A percentile compares a stretch with the other conserved stretches of the same genome.
Evolutionary conservation across 2,888 invertebrate species (phyloP).

Genomic region (Papilio demoleus): DNA sequence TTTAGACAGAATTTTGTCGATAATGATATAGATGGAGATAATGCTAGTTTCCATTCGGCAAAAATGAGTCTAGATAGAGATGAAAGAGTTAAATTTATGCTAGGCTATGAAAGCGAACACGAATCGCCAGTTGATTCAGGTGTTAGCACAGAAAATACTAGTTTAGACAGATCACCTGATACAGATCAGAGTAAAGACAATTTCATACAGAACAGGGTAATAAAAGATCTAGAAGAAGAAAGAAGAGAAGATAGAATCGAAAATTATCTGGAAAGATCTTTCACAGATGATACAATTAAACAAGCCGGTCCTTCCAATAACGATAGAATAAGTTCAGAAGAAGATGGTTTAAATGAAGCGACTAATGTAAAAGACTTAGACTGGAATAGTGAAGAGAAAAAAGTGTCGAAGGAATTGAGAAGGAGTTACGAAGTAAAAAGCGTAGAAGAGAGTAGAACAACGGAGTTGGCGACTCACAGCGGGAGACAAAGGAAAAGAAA

Average conservation of each 20-base stretch:
- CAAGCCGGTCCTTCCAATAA: slow-evolving; percentile 70
- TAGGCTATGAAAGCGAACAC: slow-evolving; percentile 79
- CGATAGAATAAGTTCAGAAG: slow-evolving; percentile 59
- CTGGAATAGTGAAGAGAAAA: slow-evolving; percentile 57
- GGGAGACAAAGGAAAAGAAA: slow-evolving; percentile 65
- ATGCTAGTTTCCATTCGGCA: slow-evolving; percentile 69
- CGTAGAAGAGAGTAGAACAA: slow-evolving; percentile 55
- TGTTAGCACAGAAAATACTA: slow-evolving; percentile 89
- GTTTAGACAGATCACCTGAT: slow-evolving; percentile 86
- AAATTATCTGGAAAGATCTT: slow-evolving; percentile 67
- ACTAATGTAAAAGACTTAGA: slow-evolving; percentile 60
- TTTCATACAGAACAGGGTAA: slow-evolving; percentile 75
- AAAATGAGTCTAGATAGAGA: slow-evolving; percentile 63
- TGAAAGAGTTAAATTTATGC: slow-evolving; percentile 73
- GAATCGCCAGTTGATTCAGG: slow-evolving; percentile 85
- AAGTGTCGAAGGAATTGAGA: slow-evolving; percentile 69
- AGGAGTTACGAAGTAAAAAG: slow-evolving; percentile 62
- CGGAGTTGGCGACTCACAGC: slow-evolving; percentile 55
- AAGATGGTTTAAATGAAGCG: slow-evolving; percentile 57
- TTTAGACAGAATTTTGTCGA: slow-evolving; percentile 67
- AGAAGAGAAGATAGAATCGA: slow-evolving; percentile 53
- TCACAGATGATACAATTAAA: slow-evolving; percentile 63
- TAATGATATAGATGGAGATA: slow-evolving; percentile 57
- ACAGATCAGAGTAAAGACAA: slow-evolving; percentile 76
- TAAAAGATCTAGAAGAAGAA: slow-evolving; percentile 62